Conservation (phyloP, 30 jellyfish, hydroid and myxozoan species). For the Aurelia sp. region DNA sequence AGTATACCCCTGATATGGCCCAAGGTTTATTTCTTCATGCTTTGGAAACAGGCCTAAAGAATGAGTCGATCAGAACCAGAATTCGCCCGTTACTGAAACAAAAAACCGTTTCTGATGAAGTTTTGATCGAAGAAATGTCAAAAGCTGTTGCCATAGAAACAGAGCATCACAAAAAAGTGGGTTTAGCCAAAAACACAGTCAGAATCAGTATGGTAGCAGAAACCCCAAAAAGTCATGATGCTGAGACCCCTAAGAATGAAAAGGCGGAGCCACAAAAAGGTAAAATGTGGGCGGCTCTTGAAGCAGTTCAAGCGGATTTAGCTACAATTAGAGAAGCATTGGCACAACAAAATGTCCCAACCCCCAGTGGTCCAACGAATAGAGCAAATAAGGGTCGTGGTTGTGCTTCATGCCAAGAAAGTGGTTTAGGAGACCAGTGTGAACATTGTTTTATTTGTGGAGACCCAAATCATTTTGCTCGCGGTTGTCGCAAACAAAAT, state of each 20-base stretch:
- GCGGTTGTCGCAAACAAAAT: background rate
- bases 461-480: constrained; percentile 19
- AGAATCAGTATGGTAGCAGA: constrained; percentile 25
- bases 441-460: constrained; percentile 43
- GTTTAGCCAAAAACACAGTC: constrained; percentile 32
- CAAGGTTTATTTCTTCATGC: constrained; percentile 48
- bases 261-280: constrained; percentile 22
- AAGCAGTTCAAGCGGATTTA: constrained; percentile 3
- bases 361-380: background rate
- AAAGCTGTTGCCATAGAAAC: constrained; percentile 48
- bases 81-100: constrained; percentile 30
- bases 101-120: constrained; percentile 32
- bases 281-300: constrained; percentile 28
- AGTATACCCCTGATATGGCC: constrained; percentile 54
- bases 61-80: constrained; percentile 9
- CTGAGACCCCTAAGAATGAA: constrained; percentile 1
- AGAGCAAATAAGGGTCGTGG: background rate
- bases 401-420: constrained; percentile 22
- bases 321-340: background rate
- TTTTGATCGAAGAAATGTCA: constrained; percentile 30
- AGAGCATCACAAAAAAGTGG: constrained; percentile 36
- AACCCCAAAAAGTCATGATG: background rate
- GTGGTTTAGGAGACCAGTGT: constrained; percentile 17
- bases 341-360: background rate
- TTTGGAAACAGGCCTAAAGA: constrained; percentile 35